These are phyloP conservation scores for Oncorhynchus masou DNA, from an alignment of 2,113 vertebrate genomes.

Conservation along the genomic window DNA sequence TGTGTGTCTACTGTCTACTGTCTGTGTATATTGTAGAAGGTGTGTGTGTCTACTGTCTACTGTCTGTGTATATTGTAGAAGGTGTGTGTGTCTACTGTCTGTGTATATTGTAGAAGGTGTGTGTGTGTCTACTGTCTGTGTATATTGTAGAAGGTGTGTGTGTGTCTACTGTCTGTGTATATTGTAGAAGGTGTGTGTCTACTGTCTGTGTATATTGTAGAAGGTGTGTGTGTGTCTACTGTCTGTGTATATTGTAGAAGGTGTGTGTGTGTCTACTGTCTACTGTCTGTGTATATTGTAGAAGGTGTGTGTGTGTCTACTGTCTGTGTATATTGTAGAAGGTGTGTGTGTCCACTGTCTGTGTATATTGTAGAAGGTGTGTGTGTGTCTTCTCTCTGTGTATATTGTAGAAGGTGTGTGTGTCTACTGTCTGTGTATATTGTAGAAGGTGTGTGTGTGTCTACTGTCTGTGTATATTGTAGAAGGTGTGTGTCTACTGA, in stretches of 20 bases:
- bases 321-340: not conserved
- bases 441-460: not conserved
- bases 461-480: not conserved
- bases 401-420: slow-evolving; percentile 2
- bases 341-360: too few species aligned
- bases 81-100: too few species aligned
- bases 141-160: slow-evolving; percentile 11
- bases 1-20: too few species aligned
- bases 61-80: not conserved
- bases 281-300: not conserved
- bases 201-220: not conserved
- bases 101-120: slow-evolving; percentile 7
- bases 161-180: too few species aligned
- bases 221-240: too few species aligned
- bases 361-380: slow-evolving; percentile 1
- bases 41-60: too few species aligned
- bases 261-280: too few species aligned
- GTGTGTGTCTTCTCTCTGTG: too few species aligned
- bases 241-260: slow-evolving; percentile 1
- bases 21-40: slow-evolving; percentile 3
- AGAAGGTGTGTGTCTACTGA: not conserved
- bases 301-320: not conserved
- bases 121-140: too few species aligned
- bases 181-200: slow-evolving; percentile 4
- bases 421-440: too few species aligned